These are phyloP conservation scores for Scytalopus superciliaris DNA, from an alignment of 2,113 vertebrate genomes.

Conservation along the genomic window DNA sequence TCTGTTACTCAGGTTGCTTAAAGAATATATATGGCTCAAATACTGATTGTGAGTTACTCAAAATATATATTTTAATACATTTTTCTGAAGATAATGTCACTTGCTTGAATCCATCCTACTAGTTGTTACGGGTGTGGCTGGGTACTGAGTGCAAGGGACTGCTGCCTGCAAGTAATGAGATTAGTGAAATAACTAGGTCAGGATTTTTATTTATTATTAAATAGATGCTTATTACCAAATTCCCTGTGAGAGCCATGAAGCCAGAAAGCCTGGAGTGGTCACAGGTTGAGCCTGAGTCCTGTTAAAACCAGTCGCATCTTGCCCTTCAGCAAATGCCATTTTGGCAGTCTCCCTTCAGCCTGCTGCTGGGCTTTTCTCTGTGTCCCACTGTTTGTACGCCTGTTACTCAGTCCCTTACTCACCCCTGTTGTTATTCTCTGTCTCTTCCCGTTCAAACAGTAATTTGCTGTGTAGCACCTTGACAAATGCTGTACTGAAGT, in stretches of 20 bases:
- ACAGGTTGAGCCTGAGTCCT: neutral
- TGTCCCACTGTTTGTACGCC: neutral
- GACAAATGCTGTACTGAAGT: neutral
- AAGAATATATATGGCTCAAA: neutral
- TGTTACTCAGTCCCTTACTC: neutral
- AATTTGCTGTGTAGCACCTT: neutral
- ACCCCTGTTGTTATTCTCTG: neutral
- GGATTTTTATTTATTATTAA: neutral
- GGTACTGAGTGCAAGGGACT: neutral
- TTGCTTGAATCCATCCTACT: neutral
- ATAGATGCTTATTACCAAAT: neutral
- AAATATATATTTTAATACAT: neutral
- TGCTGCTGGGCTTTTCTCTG: neutral
- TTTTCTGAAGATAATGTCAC: neutral
- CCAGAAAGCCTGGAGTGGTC: neutral
- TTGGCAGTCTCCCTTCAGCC: neutral
- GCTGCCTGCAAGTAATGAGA: neutral
- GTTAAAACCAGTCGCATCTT: neutral
- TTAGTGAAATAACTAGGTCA: slow-evolving; percentile 35
- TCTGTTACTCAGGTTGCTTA: neutral
- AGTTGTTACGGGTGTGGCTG: neutral
- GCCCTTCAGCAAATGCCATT: neutral
- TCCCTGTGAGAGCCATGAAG: neutral
- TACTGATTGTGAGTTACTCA: neutral
- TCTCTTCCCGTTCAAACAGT: neutral